Conservation (phyloP, 2,113 vertebrate species). For the Origma solitaria region DNA sequence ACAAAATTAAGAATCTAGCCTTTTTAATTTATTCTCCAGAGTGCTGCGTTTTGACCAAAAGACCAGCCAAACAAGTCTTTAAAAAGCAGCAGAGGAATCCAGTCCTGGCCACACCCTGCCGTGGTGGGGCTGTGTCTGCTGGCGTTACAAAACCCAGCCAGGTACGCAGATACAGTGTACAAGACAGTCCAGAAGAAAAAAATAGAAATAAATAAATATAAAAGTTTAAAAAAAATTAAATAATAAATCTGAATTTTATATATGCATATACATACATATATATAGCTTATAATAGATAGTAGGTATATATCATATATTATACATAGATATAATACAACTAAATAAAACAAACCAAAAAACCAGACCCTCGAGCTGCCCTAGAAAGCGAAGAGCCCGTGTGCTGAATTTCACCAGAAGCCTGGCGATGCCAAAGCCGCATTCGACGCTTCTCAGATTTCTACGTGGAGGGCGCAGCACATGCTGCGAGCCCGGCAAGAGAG, state of each 20-base stretch:
- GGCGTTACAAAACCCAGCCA: not conserved
- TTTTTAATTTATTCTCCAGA: not conserved
- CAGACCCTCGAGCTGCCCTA: not conserved
- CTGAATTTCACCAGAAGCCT: not conserved
- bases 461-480: accelerated
- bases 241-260: not conserved
- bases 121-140: not conserved
- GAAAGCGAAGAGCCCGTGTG: accelerated
- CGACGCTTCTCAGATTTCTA: not conserved
- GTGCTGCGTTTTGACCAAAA: not conserved
- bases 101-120: not conserved
- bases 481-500: accelerated
- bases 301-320: not conserved
- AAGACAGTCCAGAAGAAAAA: not conserved
- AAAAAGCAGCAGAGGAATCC: not conserved
- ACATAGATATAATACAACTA: not conserved
- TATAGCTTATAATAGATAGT: not conserved
- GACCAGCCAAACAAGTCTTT: not conserved
- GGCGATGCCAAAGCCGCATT: not conserved
- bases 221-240: not conserved
- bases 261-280: not conserved
- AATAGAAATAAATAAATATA: not conserved
- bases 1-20: not conserved
- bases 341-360: not conserved
- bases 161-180: not conserved